Base-by-base conservation (phyloP, 2,113 vertebrate species). In the Setophaga petechia region DNA sequence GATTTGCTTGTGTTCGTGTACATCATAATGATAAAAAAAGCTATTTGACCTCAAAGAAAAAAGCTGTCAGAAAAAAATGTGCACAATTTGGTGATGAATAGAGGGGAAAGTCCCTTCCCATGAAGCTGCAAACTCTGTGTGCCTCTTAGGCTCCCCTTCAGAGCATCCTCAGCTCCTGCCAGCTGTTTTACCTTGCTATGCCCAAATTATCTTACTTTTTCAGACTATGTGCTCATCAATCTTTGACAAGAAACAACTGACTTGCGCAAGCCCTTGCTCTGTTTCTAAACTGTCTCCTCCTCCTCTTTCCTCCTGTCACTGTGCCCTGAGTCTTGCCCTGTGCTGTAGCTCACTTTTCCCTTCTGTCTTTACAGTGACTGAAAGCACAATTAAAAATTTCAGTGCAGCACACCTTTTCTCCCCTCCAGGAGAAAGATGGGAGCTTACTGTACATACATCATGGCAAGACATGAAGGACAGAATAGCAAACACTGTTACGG, bases 371-470 rank as follows among this genome's bases (percentile, higher is more conserved):
- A 41, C 4, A 4, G 58, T 18, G 31, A 55, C 7, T 37, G 24
- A 59, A 68, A 62, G 20, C 41, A 41, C 27, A 63, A 72, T 9
- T 68, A 9, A 52, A 94, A 80, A 18, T 5, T 68, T 10, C 54
- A 67, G 43, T 31, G 52, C 21, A 75, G n/a, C 27, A 58, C 1
- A 3, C 3, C 5, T 58, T 76, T 49, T 23, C n/a, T 49, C 16
- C 62, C 39, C 55, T 73, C 31, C 59, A 65, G 44, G 82, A 80
- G 11, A 15, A 72, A 28, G 63, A 54, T 1, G 11, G 44, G 15
- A 73, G 9, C 18, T 43, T 39, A 55, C 14, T 3, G 0, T 43
- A 4, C 1, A 0, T 46, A 5, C 10, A 47, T 14, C 9, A 52
- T 7, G 21, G 51, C n/a, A 81, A 66, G 27, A 84, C 28, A 43